Evolutionary conservation across 2,888 invertebrate species (phyloP).

Genomic region (Nymphalis polychloros): DNA sequence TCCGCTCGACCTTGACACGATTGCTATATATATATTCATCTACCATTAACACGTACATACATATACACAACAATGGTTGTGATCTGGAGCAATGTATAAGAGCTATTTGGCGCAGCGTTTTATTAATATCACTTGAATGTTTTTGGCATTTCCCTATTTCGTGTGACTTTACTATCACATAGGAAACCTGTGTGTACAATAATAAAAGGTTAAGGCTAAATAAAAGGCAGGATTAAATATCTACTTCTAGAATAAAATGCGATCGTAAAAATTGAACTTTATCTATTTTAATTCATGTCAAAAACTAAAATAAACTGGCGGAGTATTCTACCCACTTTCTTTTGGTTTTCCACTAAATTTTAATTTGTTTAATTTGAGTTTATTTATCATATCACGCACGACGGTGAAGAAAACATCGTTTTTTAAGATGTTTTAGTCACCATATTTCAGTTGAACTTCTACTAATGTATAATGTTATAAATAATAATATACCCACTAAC

Average conservation of each 20-base stretch:
- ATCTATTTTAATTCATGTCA: not conserved
- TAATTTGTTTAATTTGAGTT: too few relatives aligned
- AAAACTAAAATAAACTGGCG: too few relatives aligned
- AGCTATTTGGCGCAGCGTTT: constrained; percentile 6
- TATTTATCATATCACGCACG: too few relatives aligned
- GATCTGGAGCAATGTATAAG: constrained; percentile 2
- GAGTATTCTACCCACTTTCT: not conserved
- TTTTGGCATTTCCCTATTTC: constrained; percentile 8
- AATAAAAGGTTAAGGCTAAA: not conserved
- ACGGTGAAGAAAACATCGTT: too few relatives aligned
- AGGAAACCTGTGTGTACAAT: not conserved
- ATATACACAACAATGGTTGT: not conserved
- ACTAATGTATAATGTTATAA: too few relatives aligned
- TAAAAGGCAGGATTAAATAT: not conserved
- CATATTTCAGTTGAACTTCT: too few relatives aligned
- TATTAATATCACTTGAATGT: constrained; percentile 7
- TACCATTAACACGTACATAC: not conserved
- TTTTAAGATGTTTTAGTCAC: too few relatives aligned
- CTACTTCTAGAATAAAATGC: not conserved
- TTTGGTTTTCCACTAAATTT: too few relatives aligned
- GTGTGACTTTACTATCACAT: not conserved
- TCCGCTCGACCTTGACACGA: constrained; percentile 3
- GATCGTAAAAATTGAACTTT: not conserved
- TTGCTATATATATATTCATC: not conserved
- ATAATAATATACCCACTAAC: too few relatives aligned